These are phyloP conservation scores for Ageneiosus marmoratus DNA, from an alignment of 2,113 vertebrate species.

Conservation along the genomic window DNA sequence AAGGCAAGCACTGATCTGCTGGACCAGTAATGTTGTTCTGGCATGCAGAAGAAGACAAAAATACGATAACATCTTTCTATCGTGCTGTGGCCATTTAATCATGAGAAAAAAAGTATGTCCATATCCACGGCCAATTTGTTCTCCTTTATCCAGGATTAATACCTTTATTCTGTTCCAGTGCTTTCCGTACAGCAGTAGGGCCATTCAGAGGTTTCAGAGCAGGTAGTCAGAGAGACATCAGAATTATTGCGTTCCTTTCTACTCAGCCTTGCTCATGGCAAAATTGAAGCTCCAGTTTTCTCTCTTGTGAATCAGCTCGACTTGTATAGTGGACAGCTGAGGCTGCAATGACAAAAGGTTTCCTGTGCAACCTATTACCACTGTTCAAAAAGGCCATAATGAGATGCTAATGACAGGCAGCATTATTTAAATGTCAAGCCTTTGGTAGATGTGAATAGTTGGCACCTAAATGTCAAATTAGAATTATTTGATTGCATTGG, in stretches of 20 bases:
- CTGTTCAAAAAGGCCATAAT: slow-evolving; percentile 45
- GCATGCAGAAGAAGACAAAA: slow-evolving; percentile 28
- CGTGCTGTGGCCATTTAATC: slow-evolving; percentile 2
- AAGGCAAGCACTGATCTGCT: slow-evolving; percentile 3
- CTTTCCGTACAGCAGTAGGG: slow-evolving; percentile 14
- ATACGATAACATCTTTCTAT: slow-evolving; percentile 32
- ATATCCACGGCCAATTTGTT: slow-evolving; percentile 51
- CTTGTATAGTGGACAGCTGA: slow-evolving; percentile 21
- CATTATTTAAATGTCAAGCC: slow-evolving; percentile 56
- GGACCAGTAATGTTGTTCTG: neutral
- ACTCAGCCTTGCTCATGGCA: neutral
- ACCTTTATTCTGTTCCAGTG: slow-evolving; percentile 51
- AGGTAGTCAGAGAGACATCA: neutral
- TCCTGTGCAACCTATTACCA: slow-evolving; percentile 46
- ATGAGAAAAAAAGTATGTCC: slow-evolving; percentile 21
- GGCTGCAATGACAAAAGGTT: slow-evolving; percentile 46
- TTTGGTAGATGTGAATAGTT: slow-evolving; percentile 46
- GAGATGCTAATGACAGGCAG: slow-evolving; percentile 50
- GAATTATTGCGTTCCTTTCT: neutral
- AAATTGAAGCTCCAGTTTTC: neutral
- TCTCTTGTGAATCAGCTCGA: neutral
- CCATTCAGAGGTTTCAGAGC: neutral
- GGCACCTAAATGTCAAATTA: slow-evolving; percentile 59
- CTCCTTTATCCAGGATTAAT: slow-evolving; percentile 56
- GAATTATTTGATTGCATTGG: slow-evolving; percentile 52